Conservation (phyloP, 2,888 invertebrate species). For the Fabriciana adippe region DNA sequence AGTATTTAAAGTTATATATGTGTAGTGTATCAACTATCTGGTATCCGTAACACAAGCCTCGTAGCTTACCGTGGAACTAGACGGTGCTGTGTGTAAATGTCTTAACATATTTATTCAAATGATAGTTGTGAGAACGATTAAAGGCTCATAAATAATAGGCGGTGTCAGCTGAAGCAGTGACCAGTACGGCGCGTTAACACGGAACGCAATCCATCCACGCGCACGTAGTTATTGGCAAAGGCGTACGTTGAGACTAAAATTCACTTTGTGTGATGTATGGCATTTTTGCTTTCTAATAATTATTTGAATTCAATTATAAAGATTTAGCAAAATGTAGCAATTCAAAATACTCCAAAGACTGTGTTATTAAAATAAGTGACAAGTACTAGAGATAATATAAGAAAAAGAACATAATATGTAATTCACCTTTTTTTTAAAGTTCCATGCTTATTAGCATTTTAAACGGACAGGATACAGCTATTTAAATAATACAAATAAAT, state of each 20-base stretch:
- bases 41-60: too few relatives aligned
- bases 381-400: too few relatives aligned
- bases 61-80: too few relatives aligned
- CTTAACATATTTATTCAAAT: not conserved
- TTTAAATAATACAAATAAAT: conserved; percentile 16
- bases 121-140: conserved; percentile 19
- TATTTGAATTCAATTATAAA: too few relatives aligned
- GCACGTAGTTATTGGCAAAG: conserved; percentile 30
- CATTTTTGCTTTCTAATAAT: too few relatives aligned
- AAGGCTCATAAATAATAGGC: conserved; percentile 28
- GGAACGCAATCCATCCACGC: conserved; percentile 28
- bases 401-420: too few relatives aligned
- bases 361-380: too few relatives aligned
- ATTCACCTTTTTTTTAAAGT: not conserved
- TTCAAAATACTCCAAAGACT: too few relatives aligned
- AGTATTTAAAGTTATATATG: too few relatives aligned
- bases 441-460: not conserved
- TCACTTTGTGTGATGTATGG: not conserved
- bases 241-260: not conserved
- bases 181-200: conserved; percentile 34
- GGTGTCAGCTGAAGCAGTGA: conserved; percentile 18
- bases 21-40: too few relatives aligned
- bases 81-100: too few relatives aligned
- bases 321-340: too few relatives aligned
- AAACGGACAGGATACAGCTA: not conserved